Conservation (phyloP, 2,797 vertebrate species). For the Trachops cirrhosus region DNA sequence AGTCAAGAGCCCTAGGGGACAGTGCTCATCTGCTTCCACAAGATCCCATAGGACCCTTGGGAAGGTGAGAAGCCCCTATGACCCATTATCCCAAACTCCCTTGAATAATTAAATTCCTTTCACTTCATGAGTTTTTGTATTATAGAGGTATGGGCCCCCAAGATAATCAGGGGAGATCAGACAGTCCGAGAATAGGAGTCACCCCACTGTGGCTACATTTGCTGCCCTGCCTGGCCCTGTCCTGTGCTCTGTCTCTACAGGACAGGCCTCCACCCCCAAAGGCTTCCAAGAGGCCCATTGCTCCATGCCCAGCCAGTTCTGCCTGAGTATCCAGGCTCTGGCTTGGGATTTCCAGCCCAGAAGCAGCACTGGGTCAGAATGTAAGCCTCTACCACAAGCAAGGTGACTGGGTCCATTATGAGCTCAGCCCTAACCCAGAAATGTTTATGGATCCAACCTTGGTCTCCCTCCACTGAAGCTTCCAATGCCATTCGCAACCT, state of each 20-base stretch:
- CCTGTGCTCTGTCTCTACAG: background rate
- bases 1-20: accelerated
- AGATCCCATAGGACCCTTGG: background rate
- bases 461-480: background rate
- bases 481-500: background rate
- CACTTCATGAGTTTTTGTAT: background rate
- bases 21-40: background rate
- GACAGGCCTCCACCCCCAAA: background rate
- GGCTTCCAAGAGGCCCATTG: background rate
- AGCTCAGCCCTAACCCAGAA: background rate
- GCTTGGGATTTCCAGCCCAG: background rate
- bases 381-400: background rate
- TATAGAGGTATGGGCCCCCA: background rate
- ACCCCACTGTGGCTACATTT: background rate
- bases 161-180: background rate
- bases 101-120: background rate
- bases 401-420: background rate
- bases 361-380: background rate
- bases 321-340: background rate
- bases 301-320: background rate
- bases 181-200: background rate
- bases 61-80: background rate
- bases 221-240: background rate
- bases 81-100: background rate
- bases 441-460: too few species aligned